Evolutionary conservation across 2,113 vertebrate genomes (phyloP).

Genomic region (Albula goreensis): DNA sequence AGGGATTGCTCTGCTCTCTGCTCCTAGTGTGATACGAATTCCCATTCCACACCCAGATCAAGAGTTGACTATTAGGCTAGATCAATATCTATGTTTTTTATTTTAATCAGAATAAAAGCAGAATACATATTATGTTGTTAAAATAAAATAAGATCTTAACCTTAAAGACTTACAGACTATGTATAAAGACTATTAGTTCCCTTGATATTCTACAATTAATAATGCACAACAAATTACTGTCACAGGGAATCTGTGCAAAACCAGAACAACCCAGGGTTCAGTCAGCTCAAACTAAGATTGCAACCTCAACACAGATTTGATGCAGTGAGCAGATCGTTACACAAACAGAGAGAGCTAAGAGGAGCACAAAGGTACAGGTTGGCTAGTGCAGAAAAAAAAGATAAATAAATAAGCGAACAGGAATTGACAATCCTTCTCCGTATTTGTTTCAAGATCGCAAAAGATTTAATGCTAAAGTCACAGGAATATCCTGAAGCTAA

Average conservation of each 20-base stretch:
- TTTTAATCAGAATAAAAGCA: not conserved
- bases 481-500: conserved; percentile 1
- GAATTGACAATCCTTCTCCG: not conserved
- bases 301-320: not conserved
- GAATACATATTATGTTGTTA: not conserved
- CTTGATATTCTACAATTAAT: not conserved
- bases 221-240: not conserved
- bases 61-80: not conserved
- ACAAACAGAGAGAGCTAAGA: not conserved
- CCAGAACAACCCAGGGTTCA: not conserved
- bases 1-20: not conserved
- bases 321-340: not conserved
- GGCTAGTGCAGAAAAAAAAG: not conserved
- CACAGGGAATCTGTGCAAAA: not conserved
- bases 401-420: not conserved
- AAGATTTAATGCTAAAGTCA: not conserved
- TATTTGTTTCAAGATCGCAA: not conserved
- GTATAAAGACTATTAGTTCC: too few species aligned
- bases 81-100: not conserved
- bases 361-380: not conserved
- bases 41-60: not conserved
- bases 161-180: too few species aligned
- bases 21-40: not conserved
- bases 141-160: too few species aligned
- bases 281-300: not conserved